Base-by-base conservation (phyloP, 2,888 invertebrate genomes). In the Netelia melanura region DNA sequence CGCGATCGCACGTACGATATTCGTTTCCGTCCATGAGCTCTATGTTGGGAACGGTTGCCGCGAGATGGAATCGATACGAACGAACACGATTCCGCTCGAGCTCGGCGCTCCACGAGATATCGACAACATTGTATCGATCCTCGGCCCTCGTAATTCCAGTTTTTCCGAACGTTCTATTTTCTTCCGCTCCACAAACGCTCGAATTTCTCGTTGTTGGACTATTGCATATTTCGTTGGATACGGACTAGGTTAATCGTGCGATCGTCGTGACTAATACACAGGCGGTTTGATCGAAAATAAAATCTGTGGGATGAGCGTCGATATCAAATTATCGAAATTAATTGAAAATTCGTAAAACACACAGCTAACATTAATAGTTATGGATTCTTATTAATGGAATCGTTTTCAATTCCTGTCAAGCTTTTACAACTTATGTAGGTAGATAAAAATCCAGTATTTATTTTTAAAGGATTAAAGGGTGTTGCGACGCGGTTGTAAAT, bases 71-170 rank as follows among this genome's bases (percentile, higher is more conserved):
- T 84, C 84, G 74, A 81, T 77, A 76, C 62, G n/a, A 54, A 44
- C 65, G 58, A 76, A 71, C 48, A 58, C 56, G 62, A 61, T 83
- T 61, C 58, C 61, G 38, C 52, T 68, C 54, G 30, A 61, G 43
- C 70, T 64, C 54, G 62, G 38, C 54, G 43, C 38, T 67, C 61
- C 23, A 75, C 56, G 81, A 85, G 71, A 74, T 85, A 86, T 86
- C 81, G 85, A 81, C 67, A 82, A 84, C 83, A 79, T 78, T 71
- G 77, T 79, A 86, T 87, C 83, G 85, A 84, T 54, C 54, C 62
- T 21, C 38, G 54, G 21, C 17, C 6, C 21, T 25, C 5, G 70
- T 23, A 43, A 17, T 30, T 71, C 21, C 3, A 3, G 43, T 52
- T 62, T 54, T 62, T 62, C n/a, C 3, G 5, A 11, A 5, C 11